Conservation (phyloP, 2,888 invertebrate genomes). For the Seladonia tumulorum region DNA sequence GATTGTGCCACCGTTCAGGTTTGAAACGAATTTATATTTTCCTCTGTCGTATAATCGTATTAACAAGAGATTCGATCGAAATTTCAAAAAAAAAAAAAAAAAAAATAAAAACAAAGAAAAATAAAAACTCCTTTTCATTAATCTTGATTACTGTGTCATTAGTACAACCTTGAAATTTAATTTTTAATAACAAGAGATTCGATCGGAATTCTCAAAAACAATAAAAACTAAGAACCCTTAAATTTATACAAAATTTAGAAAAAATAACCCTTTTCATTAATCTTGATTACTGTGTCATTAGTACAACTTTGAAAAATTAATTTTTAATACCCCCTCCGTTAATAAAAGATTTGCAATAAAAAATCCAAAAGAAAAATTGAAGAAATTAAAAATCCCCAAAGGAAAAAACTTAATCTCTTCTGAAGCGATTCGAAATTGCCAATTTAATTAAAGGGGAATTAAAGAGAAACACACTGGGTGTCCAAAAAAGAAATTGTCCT, state of each 20-base stretch:
- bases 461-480: background rate
- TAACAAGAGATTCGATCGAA: background rate
- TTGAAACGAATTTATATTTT: background rate
- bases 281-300: too few relatives aligned
- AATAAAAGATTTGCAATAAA: background rate
- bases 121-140: too few relatives aligned
- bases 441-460: background rate
- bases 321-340: too few relatives aligned
- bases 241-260: too few relatives aligned
- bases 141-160: too few relatives aligned
- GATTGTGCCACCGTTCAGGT: background rate
- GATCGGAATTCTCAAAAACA: background rate
- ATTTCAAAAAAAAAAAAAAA: background rate
- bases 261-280: too few relatives aligned
- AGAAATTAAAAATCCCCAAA: background rate
- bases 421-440: background rate
- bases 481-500: background rate
- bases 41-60: background rate
- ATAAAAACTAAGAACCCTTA: too few relatives aligned
- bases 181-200: background rate
- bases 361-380: background rate
- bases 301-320: too few relatives aligned
- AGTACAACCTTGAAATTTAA: too few relatives aligned
- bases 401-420: background rate
- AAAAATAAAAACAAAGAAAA: too few relatives aligned